Percentiles rank a stretch among this genome's conserved stretches.
Evolutionary conservation across 2,797 vertebrate genomes (phyloP).

Genomic region (Smutsia gigantea): DNA sequence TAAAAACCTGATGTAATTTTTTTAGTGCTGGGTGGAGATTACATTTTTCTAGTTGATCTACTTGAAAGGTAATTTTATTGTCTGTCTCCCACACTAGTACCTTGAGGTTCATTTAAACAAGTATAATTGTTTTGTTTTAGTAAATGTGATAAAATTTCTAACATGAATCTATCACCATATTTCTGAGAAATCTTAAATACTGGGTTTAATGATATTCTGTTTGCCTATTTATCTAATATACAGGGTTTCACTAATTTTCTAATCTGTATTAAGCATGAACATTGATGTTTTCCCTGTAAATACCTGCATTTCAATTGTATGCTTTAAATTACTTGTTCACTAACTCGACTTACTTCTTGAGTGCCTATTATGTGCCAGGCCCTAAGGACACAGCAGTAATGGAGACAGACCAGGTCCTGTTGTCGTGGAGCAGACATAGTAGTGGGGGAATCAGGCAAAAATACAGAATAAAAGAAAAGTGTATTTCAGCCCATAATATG

Average conservation of each 20-base stretch:
- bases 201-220: background rate
- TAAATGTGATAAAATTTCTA: background rate
- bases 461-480: background rate
- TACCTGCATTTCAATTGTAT: background rate
- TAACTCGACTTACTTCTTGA: background rate
- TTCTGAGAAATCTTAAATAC: slow-evolving; percentile 31
- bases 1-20: background rate
- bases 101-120: background rate
- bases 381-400: background rate
- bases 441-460: background rate
- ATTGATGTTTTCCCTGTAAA: background rate
- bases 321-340: background rate
- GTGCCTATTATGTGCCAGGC: background rate
- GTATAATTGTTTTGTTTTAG: background rate
- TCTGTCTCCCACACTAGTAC: background rate
- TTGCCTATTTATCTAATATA: background rate
- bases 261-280: background rate
- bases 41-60: background rate
- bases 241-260: background rate
- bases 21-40: background rate
- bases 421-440: background rate
- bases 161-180: background rate
- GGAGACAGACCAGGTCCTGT: background rate
- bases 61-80: background rate
- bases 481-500: background rate